phyloP scores from a whole-genome alignment of 2,797 vertebrate species.

The Amblyraja radiata region DNA sequence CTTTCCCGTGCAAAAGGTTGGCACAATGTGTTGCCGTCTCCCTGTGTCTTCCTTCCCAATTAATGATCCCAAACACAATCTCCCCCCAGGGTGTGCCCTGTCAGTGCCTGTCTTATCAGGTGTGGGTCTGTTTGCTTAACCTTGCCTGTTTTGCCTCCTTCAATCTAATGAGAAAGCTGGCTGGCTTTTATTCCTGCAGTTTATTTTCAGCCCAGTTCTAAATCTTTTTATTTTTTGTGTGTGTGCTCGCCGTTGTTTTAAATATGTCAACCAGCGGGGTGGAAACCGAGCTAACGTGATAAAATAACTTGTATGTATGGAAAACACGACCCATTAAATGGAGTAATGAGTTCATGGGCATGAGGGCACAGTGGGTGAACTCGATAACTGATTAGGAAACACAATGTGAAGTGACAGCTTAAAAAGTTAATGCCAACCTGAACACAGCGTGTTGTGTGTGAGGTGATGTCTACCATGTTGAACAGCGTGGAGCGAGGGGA shows the following conservation, averaged over 20 bases:
- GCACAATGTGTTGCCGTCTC: neutral
- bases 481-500: neutral
- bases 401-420: neutral
- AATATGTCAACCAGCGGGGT: neutral
- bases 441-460: neutral
- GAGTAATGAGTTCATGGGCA: neutral
- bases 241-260: neutral
- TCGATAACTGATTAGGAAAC: neutral
- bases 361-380: neutral
- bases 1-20: neutral
- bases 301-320: neutral
- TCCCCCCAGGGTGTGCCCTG: too few relatives aligned
- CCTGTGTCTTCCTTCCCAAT: neutral
- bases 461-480: neutral
- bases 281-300: neutral
- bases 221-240: too few relatives aligned
- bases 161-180: neutral
- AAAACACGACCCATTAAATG: neutral
- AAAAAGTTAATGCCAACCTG: neutral
- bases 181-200: neutral
- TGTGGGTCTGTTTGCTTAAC: neutral
- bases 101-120: slow-evolving; percentile 13
- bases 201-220: neutral
- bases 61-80: slow-evolving; percentile 1
- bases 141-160: neutral